Percentiles rank a stretch among this genome's conserved stretches.
These are phyloP conservation scores for Paradisaea rubra DNA, from an alignment of 2,113 vertebrate genomes.

Conservation along the genomic window DNA sequence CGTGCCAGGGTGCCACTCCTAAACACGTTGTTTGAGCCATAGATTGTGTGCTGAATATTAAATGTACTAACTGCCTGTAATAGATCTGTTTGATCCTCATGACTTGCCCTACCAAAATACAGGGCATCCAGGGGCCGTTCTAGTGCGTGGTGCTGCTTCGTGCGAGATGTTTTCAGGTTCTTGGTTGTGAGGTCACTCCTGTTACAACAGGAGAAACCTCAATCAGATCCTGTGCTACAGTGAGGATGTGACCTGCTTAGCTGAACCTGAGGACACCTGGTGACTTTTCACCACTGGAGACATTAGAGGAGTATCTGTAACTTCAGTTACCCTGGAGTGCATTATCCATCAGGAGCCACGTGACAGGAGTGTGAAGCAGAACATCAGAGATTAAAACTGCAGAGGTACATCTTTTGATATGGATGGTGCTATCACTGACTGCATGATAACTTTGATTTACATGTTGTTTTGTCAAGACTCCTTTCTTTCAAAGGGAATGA, in stretches of 20 bases:
- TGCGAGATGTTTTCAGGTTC: accelerated
- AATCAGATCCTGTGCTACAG: neutral
- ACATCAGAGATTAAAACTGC: neutral
- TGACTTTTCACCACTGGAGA: neutral
- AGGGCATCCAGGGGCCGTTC: neutral
- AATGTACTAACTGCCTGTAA: accelerated
- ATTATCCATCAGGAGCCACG: neutral
- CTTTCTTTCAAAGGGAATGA: neutral
- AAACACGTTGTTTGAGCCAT: neutral
- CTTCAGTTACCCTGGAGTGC: neutral
- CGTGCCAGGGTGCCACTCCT: neutral
- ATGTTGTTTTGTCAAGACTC: neutral
- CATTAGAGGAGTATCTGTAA: neutral
- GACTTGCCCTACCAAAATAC: neutral
- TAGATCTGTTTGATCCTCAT: accelerated
- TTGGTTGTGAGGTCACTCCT: neutral
- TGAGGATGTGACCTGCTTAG: neutral
- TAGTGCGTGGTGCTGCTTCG: accelerated
- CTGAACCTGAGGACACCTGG: neutral
- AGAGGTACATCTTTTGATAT: neutral
- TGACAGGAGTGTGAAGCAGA: neutral
- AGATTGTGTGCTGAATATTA: neutral
- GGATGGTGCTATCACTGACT: neutral
- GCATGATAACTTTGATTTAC: neutral
- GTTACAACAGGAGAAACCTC: neutral